These are phyloP conservation scores for Iphiclides podalirius DNA, from an alignment of 2,888 invertebrate genomes.

Conservation along the genomic window DNA sequence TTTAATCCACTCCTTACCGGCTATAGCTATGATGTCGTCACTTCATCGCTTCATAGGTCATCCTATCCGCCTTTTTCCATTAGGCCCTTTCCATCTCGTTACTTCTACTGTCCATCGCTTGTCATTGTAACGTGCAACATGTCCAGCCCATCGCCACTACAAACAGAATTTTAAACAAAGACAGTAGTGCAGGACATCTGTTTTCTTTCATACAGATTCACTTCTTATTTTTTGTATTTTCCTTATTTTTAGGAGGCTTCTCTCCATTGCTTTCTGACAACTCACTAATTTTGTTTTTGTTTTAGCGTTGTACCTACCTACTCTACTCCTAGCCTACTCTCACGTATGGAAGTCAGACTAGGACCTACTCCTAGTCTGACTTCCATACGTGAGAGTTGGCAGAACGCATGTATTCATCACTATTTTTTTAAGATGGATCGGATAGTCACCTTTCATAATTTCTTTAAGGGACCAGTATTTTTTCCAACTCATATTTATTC, in stretches of 20 bases:
- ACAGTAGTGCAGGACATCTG: neutral
- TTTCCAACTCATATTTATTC: neutral
- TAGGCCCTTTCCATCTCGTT: slow-evolving; percentile 5
- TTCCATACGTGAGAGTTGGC: slow-evolving; percentile 28
- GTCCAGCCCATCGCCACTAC: no score
- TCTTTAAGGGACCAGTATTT: slow-evolving; percentile 1
- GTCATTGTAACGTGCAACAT: no score
- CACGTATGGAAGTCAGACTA: no score
- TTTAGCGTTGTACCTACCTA: neutral
- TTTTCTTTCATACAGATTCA: neutral
- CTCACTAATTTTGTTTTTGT: neutral
- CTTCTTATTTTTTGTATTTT: neutral
- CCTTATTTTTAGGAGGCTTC: neutral
- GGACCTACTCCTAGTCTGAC: slow-evolving; percentile 16
- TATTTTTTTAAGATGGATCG: neutral
- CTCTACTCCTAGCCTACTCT: no score
- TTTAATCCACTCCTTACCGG: neutral
- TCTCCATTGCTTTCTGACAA: slow-evolving; percentile 1
- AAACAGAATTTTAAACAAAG: neutral
- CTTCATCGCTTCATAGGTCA: neutral
- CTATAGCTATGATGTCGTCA: neutral
- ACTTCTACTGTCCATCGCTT: neutral
- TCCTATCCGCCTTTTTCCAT: neutral
- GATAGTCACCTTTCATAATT: slow-evolving; percentile 7
- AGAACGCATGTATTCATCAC: slow-evolving; percentile 13